Conservation (phyloP, 1,140 invertebrate genomes). For the Sarcophaga bullata region DNA sequence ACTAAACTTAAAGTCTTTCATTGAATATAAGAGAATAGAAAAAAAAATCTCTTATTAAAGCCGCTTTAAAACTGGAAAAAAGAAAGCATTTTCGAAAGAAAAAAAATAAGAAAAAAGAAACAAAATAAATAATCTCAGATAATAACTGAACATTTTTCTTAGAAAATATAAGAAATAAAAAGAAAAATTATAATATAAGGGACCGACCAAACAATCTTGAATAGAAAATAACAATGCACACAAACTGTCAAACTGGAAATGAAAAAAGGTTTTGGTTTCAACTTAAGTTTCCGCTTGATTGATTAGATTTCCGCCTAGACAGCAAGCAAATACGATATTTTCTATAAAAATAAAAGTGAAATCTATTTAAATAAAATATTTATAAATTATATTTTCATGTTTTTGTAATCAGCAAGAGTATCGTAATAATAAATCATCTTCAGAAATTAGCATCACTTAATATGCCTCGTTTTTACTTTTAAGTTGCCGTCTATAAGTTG, state of each 20-base stretch:
- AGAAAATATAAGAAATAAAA: not conserved
- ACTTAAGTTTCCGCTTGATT: not conserved
- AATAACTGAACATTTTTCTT: too few species aligned
- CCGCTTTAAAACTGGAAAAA: not conserved
- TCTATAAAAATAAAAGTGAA: too few species aligned
- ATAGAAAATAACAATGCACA: not conserved
- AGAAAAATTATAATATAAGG: not conserved
- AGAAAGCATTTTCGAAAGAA: not conserved
- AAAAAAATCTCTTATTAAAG: not conserved
- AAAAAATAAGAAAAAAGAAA: not conserved
- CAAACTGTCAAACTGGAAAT: not conserved
- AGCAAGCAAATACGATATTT: too few species aligned
- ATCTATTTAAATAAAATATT: too few species aligned
- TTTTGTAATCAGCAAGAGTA: too few species aligned
- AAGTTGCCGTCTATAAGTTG: not conserved
- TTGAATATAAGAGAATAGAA: too few species aligned
- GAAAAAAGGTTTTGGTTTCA: too few species aligned
- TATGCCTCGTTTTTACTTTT: too few species aligned
- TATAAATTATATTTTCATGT: too few species aligned
- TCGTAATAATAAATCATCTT: too few species aligned
- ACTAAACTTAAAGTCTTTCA: not conserved
- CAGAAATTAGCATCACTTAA: too few species aligned
- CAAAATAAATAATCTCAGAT: slow-evolving; percentile 19
- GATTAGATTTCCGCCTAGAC: slow-evolving; percentile 3
- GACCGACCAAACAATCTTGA: not conserved